These are phyloP conservation scores for Lepus europaeus DNA, from an alignment of 2,113 vertebrate genomes.

Conservation along the genomic window DNA sequence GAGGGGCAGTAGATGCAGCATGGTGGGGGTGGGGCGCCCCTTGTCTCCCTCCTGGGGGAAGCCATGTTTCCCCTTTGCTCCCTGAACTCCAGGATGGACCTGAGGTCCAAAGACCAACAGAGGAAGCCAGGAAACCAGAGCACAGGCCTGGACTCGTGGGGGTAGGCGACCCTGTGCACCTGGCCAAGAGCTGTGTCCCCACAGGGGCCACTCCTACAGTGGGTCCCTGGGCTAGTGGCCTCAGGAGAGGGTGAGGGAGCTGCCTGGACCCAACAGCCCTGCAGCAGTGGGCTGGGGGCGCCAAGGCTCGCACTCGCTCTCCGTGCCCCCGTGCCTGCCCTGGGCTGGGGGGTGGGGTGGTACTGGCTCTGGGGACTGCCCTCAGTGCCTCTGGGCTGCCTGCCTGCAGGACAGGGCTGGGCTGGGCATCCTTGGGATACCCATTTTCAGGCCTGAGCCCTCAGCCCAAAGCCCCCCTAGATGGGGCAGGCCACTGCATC, in stretches of 20 bases:
- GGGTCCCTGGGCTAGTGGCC: background rate
- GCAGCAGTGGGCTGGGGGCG: background rate
- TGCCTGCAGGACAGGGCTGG: too few species aligned
- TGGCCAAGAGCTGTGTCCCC: background rate
- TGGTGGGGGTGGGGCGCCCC: background rate
- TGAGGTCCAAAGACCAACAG: fast-evolving
- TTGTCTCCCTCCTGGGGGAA: fast-evolving
- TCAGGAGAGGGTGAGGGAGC: background rate
- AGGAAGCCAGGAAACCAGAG: background rate
- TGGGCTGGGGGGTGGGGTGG: too few species aligned
- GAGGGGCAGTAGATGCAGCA: background rate
- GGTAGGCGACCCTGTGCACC: fast-evolving
- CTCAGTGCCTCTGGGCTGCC: too few species aligned
- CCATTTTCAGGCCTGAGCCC: too few species aligned
- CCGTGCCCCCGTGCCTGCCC: too few species aligned
- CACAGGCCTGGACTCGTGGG: background rate
- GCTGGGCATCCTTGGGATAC: too few species aligned
- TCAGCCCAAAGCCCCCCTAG: background rate
- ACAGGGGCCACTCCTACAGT: background rate
- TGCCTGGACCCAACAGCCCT: too few species aligned
- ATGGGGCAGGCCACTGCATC: background rate
- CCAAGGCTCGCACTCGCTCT: too few species aligned
- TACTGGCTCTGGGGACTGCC: too few species aligned
- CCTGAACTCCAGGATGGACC: background rate
- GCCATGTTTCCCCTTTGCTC: fast-evolving